Percentiles rank a stretch among this genome's conserved stretches.
Evolutionary conservation across 2,888 invertebrate genomes (phyloP).

Genomic region (Buathra laborator): DNA sequence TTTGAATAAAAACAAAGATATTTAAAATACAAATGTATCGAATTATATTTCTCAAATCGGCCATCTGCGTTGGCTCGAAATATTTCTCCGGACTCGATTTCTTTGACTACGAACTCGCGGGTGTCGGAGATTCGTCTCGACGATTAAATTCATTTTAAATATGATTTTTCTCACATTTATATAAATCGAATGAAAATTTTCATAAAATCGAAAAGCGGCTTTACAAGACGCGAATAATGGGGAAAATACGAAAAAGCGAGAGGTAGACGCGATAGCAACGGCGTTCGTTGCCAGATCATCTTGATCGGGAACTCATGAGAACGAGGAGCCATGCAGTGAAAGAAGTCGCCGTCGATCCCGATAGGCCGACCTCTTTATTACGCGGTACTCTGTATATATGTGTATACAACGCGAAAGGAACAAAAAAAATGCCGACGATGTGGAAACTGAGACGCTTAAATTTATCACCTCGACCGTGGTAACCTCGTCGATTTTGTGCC

Average conservation of each 20-base stretch:
- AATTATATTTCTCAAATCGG: not conserved
- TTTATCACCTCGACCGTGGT: not conserved
- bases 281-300: slow-evolving; percentile 77
- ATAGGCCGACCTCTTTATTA: slow-evolving; percentile 5
- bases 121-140: not conserved
- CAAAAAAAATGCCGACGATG: not conserved
- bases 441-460: no score
- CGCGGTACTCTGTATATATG: not conserved
- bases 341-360: slow-evolving; percentile 6
- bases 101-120: no score
- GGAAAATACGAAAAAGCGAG: slow-evolving; percentile 71
- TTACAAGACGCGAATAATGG: slow-evolving; percentile 16
- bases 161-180: not conserved
- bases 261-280: slow-evolving; percentile 78
- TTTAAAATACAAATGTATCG: not conserved
- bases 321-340: slow-evolving; percentile 59
- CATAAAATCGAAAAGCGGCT: not conserved
- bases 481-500: not conserved
- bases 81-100: not conserved
- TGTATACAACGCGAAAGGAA: not conserved
- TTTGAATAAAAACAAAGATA: no score
- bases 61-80: not conserved
- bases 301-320: slow-evolving; percentile 73
- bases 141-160: not conserved
- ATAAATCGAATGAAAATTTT: not conserved